Base-by-base conservation (phyloP, 1,140 invertebrate species). In the Solenopsis invicta region DNA sequence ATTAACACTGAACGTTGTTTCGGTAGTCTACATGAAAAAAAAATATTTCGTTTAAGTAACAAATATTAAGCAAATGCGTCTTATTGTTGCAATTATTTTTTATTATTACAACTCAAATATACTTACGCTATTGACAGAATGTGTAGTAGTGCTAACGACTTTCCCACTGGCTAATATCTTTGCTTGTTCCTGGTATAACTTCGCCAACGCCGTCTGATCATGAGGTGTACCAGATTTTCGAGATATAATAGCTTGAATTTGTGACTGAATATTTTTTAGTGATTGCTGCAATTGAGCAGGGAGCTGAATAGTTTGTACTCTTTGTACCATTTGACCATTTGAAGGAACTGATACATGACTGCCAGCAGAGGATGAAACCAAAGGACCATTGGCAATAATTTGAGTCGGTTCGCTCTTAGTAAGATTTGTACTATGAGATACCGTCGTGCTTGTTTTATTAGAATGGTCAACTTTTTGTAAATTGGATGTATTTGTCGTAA, bases 121-220 rank as follows among this genome's bases (percentile, higher is more conserved):
- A 86, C 67, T 86, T 77, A 52, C 94, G 77, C 85, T 92, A 59
- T 82, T 92, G 64, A 94, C 67, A 41, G 93, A 88, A 87, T 93
- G 94, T 41, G 93, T 92, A 54, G 90, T 90, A 85, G 91, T 93
- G 81, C 92, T 94, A 37, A 96, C 93, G 67, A 96, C 90, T 91
- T 96, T 96, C 10, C 96, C 96, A 87, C 95, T 95, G 12, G 96
- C 92, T 50, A 96, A 87, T 87, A 96, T 96, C 92, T 96, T 96
- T 24, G 96, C 91, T 86, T 96, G 96, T 37, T 96, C 96, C 72
- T 95, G 93, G 88, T 95, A 95, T n/a, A 96, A 89, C 88, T 95
- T 96, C 4, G 95, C 92, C 12, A 96, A 89, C 24, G 93, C 24
- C 4, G 93, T 69, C 87, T 96, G 94, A 66, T 96, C 96, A 12